These are phyloP conservation scores for Junonia oenone DNA, from an alignment of 2,888 invertebrate genomes.

Conservation along the genomic window DNA sequence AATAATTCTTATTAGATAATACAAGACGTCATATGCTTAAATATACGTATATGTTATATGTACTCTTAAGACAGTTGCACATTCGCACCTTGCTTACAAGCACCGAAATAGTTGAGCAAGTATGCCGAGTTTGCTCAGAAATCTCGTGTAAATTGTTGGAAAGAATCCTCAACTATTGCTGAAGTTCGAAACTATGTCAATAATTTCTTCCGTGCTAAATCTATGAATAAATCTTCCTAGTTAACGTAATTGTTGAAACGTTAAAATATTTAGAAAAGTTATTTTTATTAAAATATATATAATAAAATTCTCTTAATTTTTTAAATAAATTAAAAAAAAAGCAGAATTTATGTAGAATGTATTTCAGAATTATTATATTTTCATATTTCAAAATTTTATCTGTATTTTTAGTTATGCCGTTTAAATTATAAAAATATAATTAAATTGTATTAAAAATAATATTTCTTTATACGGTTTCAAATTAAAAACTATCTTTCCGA, in stretches of 20 bases:
- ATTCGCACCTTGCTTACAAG: constrained; percentile 1
- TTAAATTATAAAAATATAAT: no score
- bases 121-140: background rate
- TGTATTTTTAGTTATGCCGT: no score
- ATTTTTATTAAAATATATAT: background rate
- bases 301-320: no score
- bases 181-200: constrained; percentile 3
- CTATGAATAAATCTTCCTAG: background rate
- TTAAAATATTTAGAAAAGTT: background rate
- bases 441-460: no score
- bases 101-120: constrained; percentile 3
- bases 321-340: no score
- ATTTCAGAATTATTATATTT: no score
- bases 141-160: constrained; percentile 13
- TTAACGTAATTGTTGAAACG: background rate
- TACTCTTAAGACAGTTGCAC: background rate
- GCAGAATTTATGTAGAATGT: no score
- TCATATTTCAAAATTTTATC: no score
- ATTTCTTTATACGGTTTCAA: no score
- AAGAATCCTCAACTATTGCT: constrained; percentile 10
- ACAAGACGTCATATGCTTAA: no score
- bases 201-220: background rate
- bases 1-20: no score
- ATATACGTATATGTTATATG: background rate
- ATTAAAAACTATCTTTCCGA: no score